Percentiles rank a stretch among this genome's conserved stretches.
Evolutionary conservation across 2,113 vertebrate species (phyloP).

Genomic region (Sinocyclocheilus rhinocerous): DNA sequence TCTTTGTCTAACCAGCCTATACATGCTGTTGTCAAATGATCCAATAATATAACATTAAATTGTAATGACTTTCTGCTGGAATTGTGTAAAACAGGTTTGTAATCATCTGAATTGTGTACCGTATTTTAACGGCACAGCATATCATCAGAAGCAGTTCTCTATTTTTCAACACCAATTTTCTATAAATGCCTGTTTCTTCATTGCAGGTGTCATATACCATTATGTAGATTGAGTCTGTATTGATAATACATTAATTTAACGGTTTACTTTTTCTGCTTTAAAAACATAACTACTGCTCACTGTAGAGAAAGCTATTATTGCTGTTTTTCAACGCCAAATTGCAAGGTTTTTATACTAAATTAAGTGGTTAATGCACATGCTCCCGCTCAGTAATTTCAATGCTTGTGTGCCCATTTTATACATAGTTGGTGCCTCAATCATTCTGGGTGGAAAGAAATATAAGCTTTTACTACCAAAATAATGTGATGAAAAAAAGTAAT

Average conservation of each 20-base stretch:
- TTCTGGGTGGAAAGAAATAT: background rate
- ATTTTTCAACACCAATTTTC: constrained; percentile 17
- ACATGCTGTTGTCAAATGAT: constrained; percentile 38
- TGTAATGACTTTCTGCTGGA: constrained; percentile 53
- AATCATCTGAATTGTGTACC: constrained; percentile 42
- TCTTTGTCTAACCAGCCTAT: background rate
- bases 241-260: constrained; percentile 14
- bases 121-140: constrained; percentile 34
- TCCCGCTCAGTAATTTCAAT: background rate
- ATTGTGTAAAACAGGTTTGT: constrained; percentile 47
- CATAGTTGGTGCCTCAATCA: background rate
- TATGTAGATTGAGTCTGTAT: constrained; percentile 62
- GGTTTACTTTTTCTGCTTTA: background rate
- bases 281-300: constrained; percentile 16
- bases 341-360: constrained; percentile 29
- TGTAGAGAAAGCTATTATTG: constrained; percentile 7
- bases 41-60: constrained; percentile 58
- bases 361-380: constrained; percentile 16
- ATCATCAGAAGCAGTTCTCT: background rate
- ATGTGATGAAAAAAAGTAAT: background rate
- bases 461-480: background rate
- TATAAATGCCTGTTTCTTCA: constrained; percentile 62
- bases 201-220: constrained; percentile 51
- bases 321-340: background rate
- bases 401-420: background rate